Conservation (phyloP, 2,888 invertebrate species). For the Sinopyrophorus schimmeli region DNA sequence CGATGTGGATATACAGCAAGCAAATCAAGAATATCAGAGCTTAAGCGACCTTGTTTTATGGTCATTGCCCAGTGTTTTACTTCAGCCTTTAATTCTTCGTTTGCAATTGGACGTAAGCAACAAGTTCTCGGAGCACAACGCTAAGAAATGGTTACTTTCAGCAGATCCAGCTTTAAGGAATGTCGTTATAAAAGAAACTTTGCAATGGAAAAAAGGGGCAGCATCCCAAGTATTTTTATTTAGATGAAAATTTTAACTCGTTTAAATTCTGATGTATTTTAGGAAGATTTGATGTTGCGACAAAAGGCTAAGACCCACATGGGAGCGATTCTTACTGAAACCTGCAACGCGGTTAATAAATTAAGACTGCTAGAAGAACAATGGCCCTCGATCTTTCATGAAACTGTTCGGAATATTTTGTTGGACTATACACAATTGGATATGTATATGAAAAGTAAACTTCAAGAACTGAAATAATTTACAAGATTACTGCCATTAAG, state of each 20-base stretch:
- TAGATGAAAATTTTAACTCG: conserved; percentile 23
- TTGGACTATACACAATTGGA: conserved; percentile 82
- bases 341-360: conserved; percentile 77
- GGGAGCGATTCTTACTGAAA: conserved; percentile 70
- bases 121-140: conserved; percentile 52
- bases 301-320: conserved; percentile 75
- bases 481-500: conserved; percentile 24
- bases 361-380: conserved; percentile 72
- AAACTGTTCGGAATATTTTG: conserved; percentile 77
- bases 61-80: conserved; percentile 76
- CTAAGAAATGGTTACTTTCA: conserved; percentile 72
- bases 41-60: conserved; percentile 78
- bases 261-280: no score
- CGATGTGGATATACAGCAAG: conserved; percentile 68
- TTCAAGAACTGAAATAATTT: conserved; percentile 56
- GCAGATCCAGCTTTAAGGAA: conserved; percentile 77
- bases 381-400: conserved; percentile 77
- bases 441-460: conserved; percentile 72
- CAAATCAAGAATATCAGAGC: conserved; percentile 73
- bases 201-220: conserved; percentile 75
- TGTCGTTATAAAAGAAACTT: conserved; percentile 84
- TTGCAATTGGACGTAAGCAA: conserved; percentile 67
- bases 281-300: conserved; percentile 74
- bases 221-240: conserved; percentile 54
- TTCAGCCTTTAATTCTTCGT: conserved; percentile 75